Evolutionary conservation across 2,888 invertebrate genomes (phyloP).

Genomic region (Charanyca ferruginea): DNA sequence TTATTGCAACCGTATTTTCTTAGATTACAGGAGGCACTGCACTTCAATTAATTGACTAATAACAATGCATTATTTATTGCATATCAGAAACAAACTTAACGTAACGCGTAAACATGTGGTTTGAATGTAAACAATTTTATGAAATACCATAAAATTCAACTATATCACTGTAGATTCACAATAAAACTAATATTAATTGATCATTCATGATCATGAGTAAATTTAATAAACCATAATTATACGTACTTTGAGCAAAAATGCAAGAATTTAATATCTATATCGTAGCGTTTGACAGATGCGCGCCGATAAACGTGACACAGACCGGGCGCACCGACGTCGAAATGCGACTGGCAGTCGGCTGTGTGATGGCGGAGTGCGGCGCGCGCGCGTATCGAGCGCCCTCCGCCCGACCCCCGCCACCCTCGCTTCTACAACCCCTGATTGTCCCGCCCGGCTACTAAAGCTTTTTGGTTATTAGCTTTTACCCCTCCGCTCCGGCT

Average conservation of each 20-base stretch:
- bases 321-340: conserved; percentile 79
- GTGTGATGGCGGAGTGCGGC: conserved; percentile 71
- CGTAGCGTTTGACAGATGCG: conserved; percentile 84
- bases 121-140: conserved; percentile 85
- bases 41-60: conserved; percentile 23
- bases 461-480: conserved; percentile 72
- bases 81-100: conserved; percentile 62
- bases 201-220: conserved; percentile 34
- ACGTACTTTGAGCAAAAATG: conserved; percentile 82
- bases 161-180: conserved; percentile 57
- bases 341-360: conserved; percentile 80
- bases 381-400: conserved; percentile 90
- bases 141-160: conserved; percentile 58
- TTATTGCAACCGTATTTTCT: conserved; percentile 22
- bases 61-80: conserved; percentile 41
- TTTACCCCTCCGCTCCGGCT: conserved; percentile 70
- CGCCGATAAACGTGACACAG: conserved; percentile 72
- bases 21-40: conserved; percentile 43
- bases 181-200: conserved; percentile 44
- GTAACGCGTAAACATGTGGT: conserved; percentile 80
- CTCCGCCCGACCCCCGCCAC: conserved; percentile 81
- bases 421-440: conserved; percentile 82
- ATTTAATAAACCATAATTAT: conserved; percentile 61
- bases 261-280: conserved; percentile 81
- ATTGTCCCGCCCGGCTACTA: conserved; percentile 74